Evolutionary conservation across 2,888 invertebrate species (phyloP).

Genomic region (Chydorus sphaericus): DNA sequence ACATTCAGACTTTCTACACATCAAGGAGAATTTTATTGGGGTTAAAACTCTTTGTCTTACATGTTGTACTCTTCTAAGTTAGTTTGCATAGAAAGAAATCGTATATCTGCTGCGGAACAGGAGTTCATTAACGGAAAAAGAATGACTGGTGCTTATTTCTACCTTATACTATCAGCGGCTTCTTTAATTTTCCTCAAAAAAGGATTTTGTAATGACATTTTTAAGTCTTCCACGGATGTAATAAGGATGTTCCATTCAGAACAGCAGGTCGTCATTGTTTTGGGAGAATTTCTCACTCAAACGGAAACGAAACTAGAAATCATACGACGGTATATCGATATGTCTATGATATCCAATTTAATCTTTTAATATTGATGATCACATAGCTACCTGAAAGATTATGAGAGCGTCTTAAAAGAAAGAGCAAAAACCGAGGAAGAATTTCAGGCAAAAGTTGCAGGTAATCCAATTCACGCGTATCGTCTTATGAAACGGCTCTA

Average conservation of each 20-base stretch:
- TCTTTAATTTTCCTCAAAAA: too few relatives aligned
- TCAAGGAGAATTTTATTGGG: too few relatives aligned
- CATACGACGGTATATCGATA: constrained; percentile 18
- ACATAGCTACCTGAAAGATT: constrained; percentile 6
- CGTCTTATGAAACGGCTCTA: constrained; percentile 25
- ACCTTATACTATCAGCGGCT: too few relatives aligned
- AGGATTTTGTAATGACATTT: too few relatives aligned
- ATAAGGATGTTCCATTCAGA: constrained; percentile 18
- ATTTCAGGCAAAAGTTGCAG: constrained; percentile 19
- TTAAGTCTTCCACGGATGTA: constrained; percentile 18
- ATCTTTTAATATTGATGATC: too few relatives aligned
- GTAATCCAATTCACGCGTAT: constrained; percentile 25
- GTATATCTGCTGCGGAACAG: too few relatives aligned
- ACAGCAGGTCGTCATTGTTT: constrained; percentile 19
- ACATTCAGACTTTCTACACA: too few relatives aligned
- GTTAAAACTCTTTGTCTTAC: too few relatives aligned
- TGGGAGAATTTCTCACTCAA: constrained; percentile 19
- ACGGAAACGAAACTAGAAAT: constrained; percentile 18
- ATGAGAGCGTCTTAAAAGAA: not conserved
- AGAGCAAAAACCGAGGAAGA: constrained; percentile 10
- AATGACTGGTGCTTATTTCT: too few relatives aligned
- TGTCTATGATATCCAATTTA: not conserved
- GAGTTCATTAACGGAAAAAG: too few relatives aligned
- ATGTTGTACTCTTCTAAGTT: too few relatives aligned
- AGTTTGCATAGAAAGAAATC: too few relatives aligned